Conservation (phyloP, 1,140 invertebrate species). For the Akabosia matsudoensis region DNA sequence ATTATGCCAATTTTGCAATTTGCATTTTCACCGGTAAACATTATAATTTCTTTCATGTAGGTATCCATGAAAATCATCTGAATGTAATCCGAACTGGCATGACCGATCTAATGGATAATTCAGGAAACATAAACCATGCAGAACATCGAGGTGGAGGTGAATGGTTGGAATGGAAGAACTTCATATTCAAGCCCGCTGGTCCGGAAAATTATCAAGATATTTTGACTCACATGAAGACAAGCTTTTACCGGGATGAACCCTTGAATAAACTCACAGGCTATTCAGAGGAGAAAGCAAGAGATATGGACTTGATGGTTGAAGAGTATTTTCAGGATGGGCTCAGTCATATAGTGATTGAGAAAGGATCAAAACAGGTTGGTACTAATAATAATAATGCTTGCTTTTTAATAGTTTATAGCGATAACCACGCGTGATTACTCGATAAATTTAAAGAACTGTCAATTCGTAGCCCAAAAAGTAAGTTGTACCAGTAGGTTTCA, state of each 20-base stretch:
- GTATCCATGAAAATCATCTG: too few species aligned
- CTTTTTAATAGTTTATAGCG: not conserved
- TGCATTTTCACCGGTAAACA: too few species aligned
- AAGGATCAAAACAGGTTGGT: slow-evolving; percentile 26
- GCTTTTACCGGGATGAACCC: slow-evolving; percentile 25
- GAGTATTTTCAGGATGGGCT: slow-evolving; percentile 5
- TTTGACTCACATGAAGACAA: slow-evolving; percentile 4
- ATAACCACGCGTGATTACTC: too few species aligned
- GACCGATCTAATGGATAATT: too few species aligned
- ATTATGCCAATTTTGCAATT: too few species aligned
- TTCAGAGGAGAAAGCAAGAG: slow-evolving; percentile 14
- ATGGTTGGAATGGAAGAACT: slow-evolving; percentile 1
- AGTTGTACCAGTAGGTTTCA: too few species aligned
- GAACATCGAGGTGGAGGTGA: too few species aligned
- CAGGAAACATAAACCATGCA: too few species aligned
- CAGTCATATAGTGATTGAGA: slow-evolving; percentile 23
- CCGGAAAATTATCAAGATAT: slow-evolving; percentile 12
- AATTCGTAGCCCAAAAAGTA: too few species aligned
- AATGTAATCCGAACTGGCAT: too few species aligned
- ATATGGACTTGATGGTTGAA: slow-evolving; percentile 22
- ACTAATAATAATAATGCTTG: not conserved
- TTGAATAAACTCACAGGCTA: slow-evolving; percentile 32
- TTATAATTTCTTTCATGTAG: too few species aligned
- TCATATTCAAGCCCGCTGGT: slow-evolving; percentile 16
- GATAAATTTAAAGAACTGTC: too few species aligned